Evolutionary conservation across 2,888 invertebrate genomes (phyloP), one percentile per base, ranked within the genome.

Genomic region (Mamestra brassicae): DNA sequence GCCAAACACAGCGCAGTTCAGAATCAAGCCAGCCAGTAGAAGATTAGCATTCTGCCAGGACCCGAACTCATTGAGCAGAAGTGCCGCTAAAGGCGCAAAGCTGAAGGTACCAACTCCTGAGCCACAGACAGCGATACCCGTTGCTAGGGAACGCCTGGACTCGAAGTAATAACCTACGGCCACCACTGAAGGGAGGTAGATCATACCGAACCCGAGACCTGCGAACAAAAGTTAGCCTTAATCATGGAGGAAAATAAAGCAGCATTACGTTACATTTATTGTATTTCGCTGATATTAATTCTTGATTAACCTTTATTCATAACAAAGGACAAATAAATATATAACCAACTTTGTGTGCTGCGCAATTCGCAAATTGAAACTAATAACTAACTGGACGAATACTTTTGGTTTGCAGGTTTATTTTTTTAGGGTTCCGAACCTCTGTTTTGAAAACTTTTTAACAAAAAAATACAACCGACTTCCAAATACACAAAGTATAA

Each of bases 111-210:
- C 99, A 3, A 97, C 96, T 4, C 99, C 99, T 0, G 99, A 99
- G 10, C 99, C 99, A 92, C 99, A 99, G 0, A 99, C 99, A 0
- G 99, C 99, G 76, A 98, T 98, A 71, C 98, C 99, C 69, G 99
- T 99, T 65, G 99, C 99, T 83, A 99, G 96, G 15, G 99, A 99
- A 80, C 99, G 97, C 89, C 98, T 98, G 64, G 99, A 98, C 96
- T 99, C 99, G 96, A 99, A 99, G 96, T 99, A 99, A 95, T 99
- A 99, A 8, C 99, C 99, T 45, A 99, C 99, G 71, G 99, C 99
- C 15, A 99, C 99, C 57, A 99, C 99, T 3, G 99, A 99, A 0
- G 99, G 99, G 64, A 99, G 97, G 95, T 99, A 99, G 89, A 99
- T 98, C 96, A 99, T 97, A 81, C 99, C 99, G 92, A 99, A 98